Base-by-base conservation (phyloP, 1,140 invertebrate genomes). In the Euborellia annulipes region DNA sequence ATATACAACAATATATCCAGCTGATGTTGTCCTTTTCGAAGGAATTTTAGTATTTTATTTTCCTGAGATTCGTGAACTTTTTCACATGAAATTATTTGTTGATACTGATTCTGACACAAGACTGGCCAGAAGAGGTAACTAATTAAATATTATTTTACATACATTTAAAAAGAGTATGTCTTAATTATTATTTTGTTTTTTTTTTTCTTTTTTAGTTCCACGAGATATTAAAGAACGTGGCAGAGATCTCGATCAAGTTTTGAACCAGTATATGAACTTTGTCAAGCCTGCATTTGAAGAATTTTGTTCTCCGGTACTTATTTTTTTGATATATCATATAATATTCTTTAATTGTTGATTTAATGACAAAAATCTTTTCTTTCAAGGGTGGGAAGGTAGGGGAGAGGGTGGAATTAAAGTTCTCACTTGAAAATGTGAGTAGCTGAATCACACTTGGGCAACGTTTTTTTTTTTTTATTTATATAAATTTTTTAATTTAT, bases 271-370 rank as follows among this genome's bases (percentile, higher is more conserved):
- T 62, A 95, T 92, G 73, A 90, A 84, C 57, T 91, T 85, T 61
- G 94, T 98, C 1, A 98, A 98, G 62, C 94, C 94, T 32, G 93
- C 94, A 1, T 98, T 98, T 69, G 95, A 98, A 64, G 94, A 98
- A 64, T 99, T 98, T 68, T 98, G 94, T 64, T 75, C 93, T 53
- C 95, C 95, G 36, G 87, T 91, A 70, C 78, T 75, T 72, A 32
- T 47, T 38, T 18, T 41, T 36, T 45, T 36, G 8, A 19, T n/a
- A n/a, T n/a, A 3, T 21, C 3, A 46, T 6, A 32, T 38, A 11
- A 21, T 19, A 42, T 36, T n/a, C n/a, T n/a, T n/a, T n/a, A n/a
- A n/a, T n/a, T n/a, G n/a, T n/a, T n/a, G n/a, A n/a, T 37, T 46
- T 41, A 22, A 30, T 8, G 3, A 4, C 3, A 21, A 20, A 30